A percentile compares a stretch with the other conserved stretches of the same genome.
Evolutionary conservation across 2,888 invertebrate species (phyloP).

Genomic region (Copidosoma aretas): DNA sequence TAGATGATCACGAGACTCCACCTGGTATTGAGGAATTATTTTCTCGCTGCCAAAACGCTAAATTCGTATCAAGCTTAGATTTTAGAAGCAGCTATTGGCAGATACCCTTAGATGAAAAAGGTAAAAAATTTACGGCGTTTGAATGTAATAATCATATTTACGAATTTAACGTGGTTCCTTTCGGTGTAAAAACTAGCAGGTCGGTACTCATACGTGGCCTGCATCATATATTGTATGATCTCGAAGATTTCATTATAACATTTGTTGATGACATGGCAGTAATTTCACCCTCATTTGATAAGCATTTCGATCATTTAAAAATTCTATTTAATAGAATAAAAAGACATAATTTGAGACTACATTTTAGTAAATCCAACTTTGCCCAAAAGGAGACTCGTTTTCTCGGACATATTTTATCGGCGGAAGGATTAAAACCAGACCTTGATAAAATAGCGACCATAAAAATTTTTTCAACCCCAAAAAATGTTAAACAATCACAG

Average conservation of each 20-base stretch:
- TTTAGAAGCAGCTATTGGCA: too few species aligned
- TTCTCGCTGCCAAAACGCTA: too few species aligned
- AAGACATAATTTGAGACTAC: slow-evolving; percentile 16
- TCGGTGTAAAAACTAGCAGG: background rate
- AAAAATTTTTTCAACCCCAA: slow-evolving; percentile 16
- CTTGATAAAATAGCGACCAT: slow-evolving; percentile 29
- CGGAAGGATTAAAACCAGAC: slow-evolving; percentile 1
- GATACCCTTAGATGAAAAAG: background rate
- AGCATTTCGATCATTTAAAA: too few species aligned
- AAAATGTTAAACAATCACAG: slow-evolving; percentile 24
- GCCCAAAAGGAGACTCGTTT: slow-evolving; percentile 54
- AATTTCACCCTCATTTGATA: background rate
- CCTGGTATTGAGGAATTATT: too few species aligned
- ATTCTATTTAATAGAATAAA: background rate
- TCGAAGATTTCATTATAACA: too few species aligned
- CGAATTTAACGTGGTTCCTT: background rate
- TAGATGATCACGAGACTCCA: background rate
- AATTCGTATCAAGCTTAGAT: too few species aligned
- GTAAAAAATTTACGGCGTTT: too few species aligned
- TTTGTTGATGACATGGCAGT: too few species aligned
- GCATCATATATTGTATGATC: too few species aligned
- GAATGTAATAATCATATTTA: background rate
- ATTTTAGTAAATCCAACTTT: slow-evolving; percentile 63
- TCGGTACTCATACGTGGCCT: background rate
- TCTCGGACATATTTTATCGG: background rate